Conservation (phyloP, 1,140 invertebrate species). For the Camponotus floridanus region DNA sequence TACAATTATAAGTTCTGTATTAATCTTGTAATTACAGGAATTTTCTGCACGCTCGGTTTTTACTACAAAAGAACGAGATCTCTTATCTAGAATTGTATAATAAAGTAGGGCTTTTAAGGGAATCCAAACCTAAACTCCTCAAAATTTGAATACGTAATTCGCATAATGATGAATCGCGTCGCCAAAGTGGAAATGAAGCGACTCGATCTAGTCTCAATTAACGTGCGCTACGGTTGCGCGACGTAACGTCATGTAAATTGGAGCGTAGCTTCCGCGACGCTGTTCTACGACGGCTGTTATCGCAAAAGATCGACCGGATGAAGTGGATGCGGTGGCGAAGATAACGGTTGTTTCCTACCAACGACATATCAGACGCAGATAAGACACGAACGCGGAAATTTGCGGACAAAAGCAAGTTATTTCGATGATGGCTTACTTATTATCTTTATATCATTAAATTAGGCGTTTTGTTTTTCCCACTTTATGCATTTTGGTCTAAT, state of each 20-base stretch:
- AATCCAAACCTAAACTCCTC: constrained; percentile 19
- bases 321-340: constrained; percentile 53
- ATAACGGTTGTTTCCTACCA: constrained; percentile 56
- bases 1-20: not conserved
- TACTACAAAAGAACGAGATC: not conserved
- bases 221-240: constrained; percentile 24
- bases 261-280: constrained; percentile 36
- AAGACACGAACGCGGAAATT: constrained; percentile 49
- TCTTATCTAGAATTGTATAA: not conserved
- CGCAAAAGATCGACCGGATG: constrained; percentile 58
- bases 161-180: constrained; percentile 38
- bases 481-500: not conserved
- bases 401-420: constrained; percentile 52
- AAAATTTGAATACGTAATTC: constrained; percentile 52
- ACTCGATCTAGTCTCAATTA: constrained; percentile 54
- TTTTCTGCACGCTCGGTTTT: not conserved
- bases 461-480: not conserved
- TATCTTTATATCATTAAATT: constrained; percentile 27
- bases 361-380: constrained; percentile 36
- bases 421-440: constrained; percentile 41
- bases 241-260: constrained; percentile 61
- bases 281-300: constrained; percentile 38
- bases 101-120: not conserved
- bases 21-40: not conserved
- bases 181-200: constrained; percentile 51